Evolutionary conservation across 2,888 invertebrate genomes (phyloP), one percentile per base, ranked within the genome.

Genomic region (Prosopocoilus inquinatus): DNA sequence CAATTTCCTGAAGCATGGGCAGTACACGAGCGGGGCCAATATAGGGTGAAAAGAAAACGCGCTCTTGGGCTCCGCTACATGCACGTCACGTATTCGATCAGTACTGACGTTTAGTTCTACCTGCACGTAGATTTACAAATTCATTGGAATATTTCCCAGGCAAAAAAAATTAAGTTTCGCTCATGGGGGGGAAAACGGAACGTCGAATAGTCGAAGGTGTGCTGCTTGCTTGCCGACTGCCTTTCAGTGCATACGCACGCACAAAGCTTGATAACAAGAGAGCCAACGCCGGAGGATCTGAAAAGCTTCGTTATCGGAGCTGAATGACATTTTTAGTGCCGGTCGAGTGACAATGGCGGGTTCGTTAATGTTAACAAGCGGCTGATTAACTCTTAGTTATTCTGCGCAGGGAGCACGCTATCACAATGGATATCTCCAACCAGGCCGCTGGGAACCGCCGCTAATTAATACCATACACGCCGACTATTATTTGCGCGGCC

Each of bases 311-410:
- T 73, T 73, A 73, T 72, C 70, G 67, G 20, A 64, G 60, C 58
- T 67, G 72, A 70, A 71, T 71, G 71, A 71, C 69, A 70, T 72
- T 71, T 71, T 71, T 70, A 71, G 70, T 69, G 67, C 64, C 64
- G 65, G 62, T 64, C 54, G 66, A 65, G 70, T 67, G 70, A 71
- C 72, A 72, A 73, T 72, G 67, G 67, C 60, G 61, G 67, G 69
- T 74, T 74, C 74, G 74, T 74, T 74, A 74, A 74, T 74, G 72
- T 71, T 74, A 73, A 73, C 74, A 73, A 73, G 74, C 70, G 67
- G 62, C 70, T 74, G 72, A 74, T 74, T 73, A 73, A 70, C 72
- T 70, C 70, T 64, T 67, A 67, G 68, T 69, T 71, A 70, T 66
- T 66, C 64, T 53, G 60, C 59, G 55, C 61, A 57, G 62, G 60